Conservation (phyloP, 2,113 vertebrate species). For the Tringa solitaria region DNA sequence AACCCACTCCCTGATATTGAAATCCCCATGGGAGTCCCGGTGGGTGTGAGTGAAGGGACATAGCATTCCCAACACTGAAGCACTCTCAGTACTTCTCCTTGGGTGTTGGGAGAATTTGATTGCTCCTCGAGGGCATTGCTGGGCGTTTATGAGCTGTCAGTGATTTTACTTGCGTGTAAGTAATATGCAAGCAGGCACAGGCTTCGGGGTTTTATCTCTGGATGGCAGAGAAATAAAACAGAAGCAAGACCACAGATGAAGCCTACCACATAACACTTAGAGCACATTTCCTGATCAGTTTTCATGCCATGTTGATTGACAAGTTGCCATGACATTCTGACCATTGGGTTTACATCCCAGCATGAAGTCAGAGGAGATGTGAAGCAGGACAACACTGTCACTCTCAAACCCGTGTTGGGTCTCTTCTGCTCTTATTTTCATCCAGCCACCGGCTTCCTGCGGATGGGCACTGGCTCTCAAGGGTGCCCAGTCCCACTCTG, state of each 20-base stretch:
- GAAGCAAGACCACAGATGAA: not conserved
- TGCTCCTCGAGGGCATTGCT: not conserved
- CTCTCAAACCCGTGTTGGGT: not conserved
- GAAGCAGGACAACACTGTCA: not conserved
- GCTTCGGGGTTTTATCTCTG: not conserved
- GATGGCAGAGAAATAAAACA: not conserved
- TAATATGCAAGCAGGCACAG: not conserved
- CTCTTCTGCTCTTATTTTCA: not conserved
- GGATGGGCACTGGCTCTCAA: not conserved
- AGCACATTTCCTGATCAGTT: not conserved
- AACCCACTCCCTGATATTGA: not conserved
- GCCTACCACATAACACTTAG: not conserved
- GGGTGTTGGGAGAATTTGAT: not conserved
- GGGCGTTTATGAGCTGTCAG: not conserved
- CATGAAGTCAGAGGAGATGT: not conserved
- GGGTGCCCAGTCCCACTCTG: not conserved
- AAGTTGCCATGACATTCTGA: not conserved
- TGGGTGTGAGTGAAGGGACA: not conserved
- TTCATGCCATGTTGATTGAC: not conserved
- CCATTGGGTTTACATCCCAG: not conserved
- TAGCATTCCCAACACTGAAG: not conserved
- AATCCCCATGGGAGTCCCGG: not conserved
- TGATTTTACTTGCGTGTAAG: not conserved
- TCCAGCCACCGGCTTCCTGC: too few relatives aligned
- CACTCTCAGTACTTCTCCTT: not conserved